Evolutionary conservation across 2,888 invertebrate species (phyloP).

Genomic region (Schrankia costaestrigalis): DNA sequence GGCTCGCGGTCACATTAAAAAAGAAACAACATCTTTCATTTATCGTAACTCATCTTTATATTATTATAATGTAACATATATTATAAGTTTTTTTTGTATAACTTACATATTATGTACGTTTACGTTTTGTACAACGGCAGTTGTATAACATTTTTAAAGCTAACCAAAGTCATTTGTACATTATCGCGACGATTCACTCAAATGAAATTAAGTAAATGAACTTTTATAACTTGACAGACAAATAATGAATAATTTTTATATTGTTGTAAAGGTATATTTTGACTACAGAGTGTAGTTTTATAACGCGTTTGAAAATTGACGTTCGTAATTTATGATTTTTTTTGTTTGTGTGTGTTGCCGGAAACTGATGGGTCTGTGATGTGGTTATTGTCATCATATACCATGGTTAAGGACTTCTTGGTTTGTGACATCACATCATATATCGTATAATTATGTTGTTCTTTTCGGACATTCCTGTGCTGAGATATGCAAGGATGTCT

Average conservation of each 20-base stretch:
- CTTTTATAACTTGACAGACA: conserved; percentile 53
- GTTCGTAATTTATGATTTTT: conserved; percentile 61
- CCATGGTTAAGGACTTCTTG: conserved; percentile 22
- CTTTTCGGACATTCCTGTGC: conserved; percentile 33
- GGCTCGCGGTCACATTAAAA: conserved; percentile 51
- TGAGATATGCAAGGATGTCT: conserved; percentile 15
- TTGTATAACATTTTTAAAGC: conserved; percentile 40
- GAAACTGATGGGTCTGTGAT: conserved; percentile 32
- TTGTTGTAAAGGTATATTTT: conserved; percentile 44
- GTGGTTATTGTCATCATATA: not conserved
- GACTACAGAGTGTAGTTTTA: conserved; percentile 43
- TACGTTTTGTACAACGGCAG: conserved; percentile 44
- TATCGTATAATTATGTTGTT: conserved; percentile 63
- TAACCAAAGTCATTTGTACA: conserved; percentile 54
- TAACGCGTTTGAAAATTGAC: conserved; percentile 65
- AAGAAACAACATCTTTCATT: conserved; percentile 52
- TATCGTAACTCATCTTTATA: conserved; percentile 45
- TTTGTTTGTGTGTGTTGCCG: conserved; percentile 59
- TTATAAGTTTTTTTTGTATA: conserved; percentile 29
- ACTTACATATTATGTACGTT: conserved; percentile 46
- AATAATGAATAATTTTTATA: conserved; percentile 45
- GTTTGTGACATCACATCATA: conserved; percentile 50
- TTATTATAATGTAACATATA: conserved; percentile 36
- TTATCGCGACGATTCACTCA: conserved; percentile 50
- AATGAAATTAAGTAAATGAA: conserved; percentile 70